Evolutionary conservation across 2,888 invertebrate species (phyloP).

Genomic region (Sepiola atlantica): DNA sequence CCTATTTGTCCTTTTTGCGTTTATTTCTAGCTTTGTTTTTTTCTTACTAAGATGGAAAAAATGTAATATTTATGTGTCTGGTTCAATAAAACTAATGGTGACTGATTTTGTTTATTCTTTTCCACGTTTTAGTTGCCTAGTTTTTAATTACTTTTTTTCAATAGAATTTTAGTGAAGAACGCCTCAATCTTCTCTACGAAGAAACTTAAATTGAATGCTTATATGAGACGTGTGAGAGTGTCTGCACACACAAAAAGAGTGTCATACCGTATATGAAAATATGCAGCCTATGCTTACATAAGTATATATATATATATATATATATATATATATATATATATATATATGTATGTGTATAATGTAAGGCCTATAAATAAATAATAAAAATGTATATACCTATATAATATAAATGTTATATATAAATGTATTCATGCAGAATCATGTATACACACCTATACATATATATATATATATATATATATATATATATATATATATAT

Average conservation of each 20-base stretch:
- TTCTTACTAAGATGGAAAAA: not conserved
- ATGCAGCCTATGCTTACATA: too few species aligned
- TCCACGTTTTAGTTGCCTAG: not conserved
- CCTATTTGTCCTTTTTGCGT: not conserved
- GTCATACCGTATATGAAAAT: not conserved
- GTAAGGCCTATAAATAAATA: too few species aligned
- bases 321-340: not conserved
- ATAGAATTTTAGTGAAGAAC: not conserved
- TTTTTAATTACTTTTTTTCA: not conserved
- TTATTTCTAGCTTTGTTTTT: not conserved
- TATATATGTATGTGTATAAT: not conserved
- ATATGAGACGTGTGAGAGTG: not conserved
- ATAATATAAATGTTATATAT: too few species aligned
- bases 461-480: too few species aligned
- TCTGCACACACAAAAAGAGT: not conserved
- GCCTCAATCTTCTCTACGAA: not conserved
- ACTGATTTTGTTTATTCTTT: not conserved
- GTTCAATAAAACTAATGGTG: not conserved
- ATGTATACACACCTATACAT: too few species aligned
- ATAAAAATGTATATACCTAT: too few species aligned
- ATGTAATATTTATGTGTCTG: slow-evolving; percentile 32
- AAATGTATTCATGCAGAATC: too few species aligned
- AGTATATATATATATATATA: not conserved
- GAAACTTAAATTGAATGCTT: not conserved
- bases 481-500: too few species aligned